A percentile compares a stretch with the other conserved stretches of the same genome.
phyloP scores from a whole-genome alignment of 2,888 invertebrate species.

The Ichneumon xanthorius region DNA sequence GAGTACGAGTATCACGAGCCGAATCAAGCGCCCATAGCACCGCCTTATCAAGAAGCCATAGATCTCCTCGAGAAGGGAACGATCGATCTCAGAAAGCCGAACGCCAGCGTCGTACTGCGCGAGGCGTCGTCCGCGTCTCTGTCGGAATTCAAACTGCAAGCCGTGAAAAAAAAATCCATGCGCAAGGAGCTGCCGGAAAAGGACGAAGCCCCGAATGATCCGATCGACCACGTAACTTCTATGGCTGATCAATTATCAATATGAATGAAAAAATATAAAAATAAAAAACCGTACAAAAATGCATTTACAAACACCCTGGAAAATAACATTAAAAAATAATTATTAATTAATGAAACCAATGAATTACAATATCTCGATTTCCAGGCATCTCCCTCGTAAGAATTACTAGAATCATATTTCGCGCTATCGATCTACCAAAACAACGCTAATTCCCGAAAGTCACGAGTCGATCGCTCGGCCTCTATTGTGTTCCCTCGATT shows the following conservation, averaged over 20 bases:
- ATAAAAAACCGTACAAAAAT: background rate
- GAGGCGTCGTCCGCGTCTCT: conserved; percentile 57
- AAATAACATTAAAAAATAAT: background rate
- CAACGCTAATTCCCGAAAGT: conserved; percentile 15
- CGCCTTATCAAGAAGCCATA: conserved; percentile 90
- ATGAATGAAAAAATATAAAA: conserved; percentile 14
- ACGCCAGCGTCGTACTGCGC: conserved; percentile 75
- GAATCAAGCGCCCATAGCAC: conserved; percentile 91
- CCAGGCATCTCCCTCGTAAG: background rate
- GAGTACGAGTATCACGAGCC: conserved; percentile 90
- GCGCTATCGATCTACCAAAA: conserved; percentile 25
- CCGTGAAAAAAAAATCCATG: conserved; percentile 9
- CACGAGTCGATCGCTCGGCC: conserved; percentile 4
- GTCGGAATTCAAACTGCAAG: conserved; percentile 65
- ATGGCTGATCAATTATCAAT: conserved; percentile 29
- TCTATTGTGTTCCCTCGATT: background rate
- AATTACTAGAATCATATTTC: conserved; percentile 29
- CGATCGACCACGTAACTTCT: conserved; percentile 20
- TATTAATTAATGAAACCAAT: background rate
- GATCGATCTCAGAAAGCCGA: conserved; percentile 76
- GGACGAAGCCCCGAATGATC: conserved; percentile 19
- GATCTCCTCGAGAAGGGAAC: conserved; percentile 78
- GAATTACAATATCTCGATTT: background rate
- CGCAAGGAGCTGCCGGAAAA: background rate
- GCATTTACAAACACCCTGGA: background rate